These are phyloP conservation scores for Tiaroga cobitis DNA, from an alignment of 2,797 vertebrate species.

Conservation along the genomic window DNA sequence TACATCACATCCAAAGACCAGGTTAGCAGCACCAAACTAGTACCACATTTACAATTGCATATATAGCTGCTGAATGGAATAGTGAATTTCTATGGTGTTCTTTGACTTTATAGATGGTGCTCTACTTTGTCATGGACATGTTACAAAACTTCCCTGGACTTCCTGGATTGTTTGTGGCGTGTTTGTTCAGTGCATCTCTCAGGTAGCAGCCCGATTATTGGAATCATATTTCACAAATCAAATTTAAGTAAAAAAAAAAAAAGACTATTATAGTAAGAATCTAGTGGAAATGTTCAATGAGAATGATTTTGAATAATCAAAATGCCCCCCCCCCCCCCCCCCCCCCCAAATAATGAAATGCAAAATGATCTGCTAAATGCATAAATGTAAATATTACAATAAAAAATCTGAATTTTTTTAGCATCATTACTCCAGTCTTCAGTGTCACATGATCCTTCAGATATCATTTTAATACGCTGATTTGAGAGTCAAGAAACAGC, in stretches of 20 bases:
- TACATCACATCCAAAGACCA: conserved; percentile 78
- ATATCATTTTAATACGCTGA: not conserved
- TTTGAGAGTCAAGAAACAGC: not conserved
- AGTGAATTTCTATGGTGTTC: not conserved
- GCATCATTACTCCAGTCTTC: not conserved
- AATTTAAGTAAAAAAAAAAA: not conserved
- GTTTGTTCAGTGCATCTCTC: conserved; percentile 91
- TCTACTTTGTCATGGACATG: conserved; percentile 92
- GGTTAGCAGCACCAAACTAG: conserved; percentile 68
- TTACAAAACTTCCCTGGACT: conserved; percentile 83
- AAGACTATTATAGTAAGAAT: not conserved
- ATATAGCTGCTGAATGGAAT: not conserved
- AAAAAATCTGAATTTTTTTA: not conserved
- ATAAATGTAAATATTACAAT: not conserved
- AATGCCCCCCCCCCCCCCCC: too few species aligned
- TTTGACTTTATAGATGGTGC: conserved; percentile 79
- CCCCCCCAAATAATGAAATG: not conserved
- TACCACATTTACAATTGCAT: not conserved
- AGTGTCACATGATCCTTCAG: too few species aligned
- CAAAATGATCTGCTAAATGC: not conserved
- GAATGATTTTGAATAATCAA: not conserved
- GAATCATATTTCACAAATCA: not conserved
- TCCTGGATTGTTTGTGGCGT: conserved; percentile 89
- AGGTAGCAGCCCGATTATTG: conserved; percentile 73
- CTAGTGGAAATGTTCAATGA: not conserved